A percentile compares a stretch with the other conserved stretches of the same genome.
Evolutionary conservation across 2,797 vertebrate genomes (phyloP).

Genomic region (Pyrocephalus nanus): DNA sequence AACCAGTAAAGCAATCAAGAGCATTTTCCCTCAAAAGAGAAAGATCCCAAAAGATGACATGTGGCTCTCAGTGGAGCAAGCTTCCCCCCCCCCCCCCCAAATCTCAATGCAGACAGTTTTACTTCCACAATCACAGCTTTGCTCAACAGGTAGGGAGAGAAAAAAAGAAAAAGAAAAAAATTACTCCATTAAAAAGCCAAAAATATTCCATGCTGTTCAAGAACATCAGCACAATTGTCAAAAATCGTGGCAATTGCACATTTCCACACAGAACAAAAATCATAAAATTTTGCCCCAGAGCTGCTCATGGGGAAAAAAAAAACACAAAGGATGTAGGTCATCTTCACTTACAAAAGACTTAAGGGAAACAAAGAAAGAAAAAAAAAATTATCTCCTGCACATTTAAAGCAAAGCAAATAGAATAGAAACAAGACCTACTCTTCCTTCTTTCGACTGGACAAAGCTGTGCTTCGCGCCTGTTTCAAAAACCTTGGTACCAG

Average conservation of each 20-base stretch:
- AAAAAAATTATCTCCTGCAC: not conserved
- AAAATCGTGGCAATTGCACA: not conserved
- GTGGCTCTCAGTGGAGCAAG: not conserved
- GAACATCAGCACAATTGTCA: not conserved
- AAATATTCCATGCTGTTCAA: not conserved
- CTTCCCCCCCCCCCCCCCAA: not conserved
- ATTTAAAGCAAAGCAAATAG: not conserved
- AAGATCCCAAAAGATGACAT: not conserved
- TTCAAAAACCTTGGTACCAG: not conserved
- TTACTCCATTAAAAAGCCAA: not conserved
- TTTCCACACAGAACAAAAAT: not conserved
- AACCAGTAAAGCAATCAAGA: not conserved
- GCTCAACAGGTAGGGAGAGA: not conserved
- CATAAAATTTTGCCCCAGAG: not conserved
- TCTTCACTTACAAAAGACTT: not conserved
- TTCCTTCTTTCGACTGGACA: not conserved
- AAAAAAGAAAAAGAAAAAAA: not conserved
- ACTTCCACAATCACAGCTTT: not conserved
- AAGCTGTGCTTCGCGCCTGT: rapidly evolving
- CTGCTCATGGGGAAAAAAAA: not conserved
- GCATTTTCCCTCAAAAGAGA: not conserved
- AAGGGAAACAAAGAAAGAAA: not conserved
- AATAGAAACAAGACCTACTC: not conserved
- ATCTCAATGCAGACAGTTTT: not conserved
- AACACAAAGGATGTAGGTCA: not conserved